phyloP scores from a whole-genome alignment of 2,888 invertebrate species.

The Leptinotarsa juncta region DNA sequence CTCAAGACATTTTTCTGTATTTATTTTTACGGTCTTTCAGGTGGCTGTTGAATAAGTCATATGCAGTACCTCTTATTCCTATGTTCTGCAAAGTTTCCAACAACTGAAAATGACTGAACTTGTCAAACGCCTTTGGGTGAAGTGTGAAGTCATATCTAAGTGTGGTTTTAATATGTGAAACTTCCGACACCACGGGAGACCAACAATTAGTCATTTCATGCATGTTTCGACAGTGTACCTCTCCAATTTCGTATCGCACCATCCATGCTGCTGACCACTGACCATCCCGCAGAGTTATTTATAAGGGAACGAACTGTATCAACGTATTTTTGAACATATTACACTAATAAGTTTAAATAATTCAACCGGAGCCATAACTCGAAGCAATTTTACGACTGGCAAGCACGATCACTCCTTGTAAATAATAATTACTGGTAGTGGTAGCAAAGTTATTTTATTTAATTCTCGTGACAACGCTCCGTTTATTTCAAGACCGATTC shows the following conservation, averaged over 20 bases:
- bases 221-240: background rate
- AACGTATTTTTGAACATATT: conserved; percentile 33
- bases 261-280: background rate
- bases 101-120: too few relatives aligned
- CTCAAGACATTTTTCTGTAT: too few relatives aligned
- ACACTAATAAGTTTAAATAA: conserved; percentile 48
- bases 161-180: background rate
- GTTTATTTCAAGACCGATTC: conserved; percentile 35
- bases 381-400: conserved; percentile 43
- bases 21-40: too few relatives aligned
- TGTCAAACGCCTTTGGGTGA: too few relatives aligned
- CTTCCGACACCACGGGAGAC: background rate
- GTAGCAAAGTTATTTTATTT: conserved; percentile 37
- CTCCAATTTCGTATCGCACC: background rate
- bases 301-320: conserved; percentile 25
- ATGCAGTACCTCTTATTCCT: too few relatives aligned
- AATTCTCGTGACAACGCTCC: conserved; percentile 38
- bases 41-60: too few relatives aligned
- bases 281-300: conserved; percentile 35
- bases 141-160: background rate
- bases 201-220: background rate
- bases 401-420: conserved; percentile 46
- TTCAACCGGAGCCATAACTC: conserved; percentile 37
- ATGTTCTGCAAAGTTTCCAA: too few relatives aligned
- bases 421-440: conserved; percentile 45